Conservation (phyloP, 2,797 vertebrate genomes). For the Gymnopithys bicolor region DNA sequence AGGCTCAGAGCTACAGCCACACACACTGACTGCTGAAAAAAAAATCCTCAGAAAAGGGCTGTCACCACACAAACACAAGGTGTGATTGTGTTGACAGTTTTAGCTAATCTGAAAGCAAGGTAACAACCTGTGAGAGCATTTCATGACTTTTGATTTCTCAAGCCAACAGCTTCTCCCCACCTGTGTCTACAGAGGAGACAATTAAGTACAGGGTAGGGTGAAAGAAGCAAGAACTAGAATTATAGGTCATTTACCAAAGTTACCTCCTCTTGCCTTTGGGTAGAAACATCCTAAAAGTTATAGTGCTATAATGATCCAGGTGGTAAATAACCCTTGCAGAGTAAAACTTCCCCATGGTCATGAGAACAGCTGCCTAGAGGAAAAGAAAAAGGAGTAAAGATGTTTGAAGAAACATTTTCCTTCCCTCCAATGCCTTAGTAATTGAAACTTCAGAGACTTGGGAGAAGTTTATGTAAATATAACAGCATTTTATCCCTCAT, state of each 20-base stretch:
- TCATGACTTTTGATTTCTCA: constrained; percentile 22
- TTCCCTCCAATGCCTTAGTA: background rate
- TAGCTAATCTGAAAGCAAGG: background rate
- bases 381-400: background rate
- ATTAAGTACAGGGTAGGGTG: constrained; percentile 14
- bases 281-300: constrained; percentile 38
- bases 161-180: background rate
- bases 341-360: constrained; percentile 20
- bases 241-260: constrained; percentile 58
- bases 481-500: background rate
- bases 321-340: constrained; percentile 54
- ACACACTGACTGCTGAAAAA: background rate
- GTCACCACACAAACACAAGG: background rate
- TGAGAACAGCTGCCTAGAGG: background rate
- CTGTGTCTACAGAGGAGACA: background rate
- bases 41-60: background rate
- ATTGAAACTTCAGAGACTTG: background rate
- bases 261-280: constrained; percentile 50
- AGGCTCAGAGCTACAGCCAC: background rate
- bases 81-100: background rate
- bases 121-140: constrained; percentile 20
- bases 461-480: background rate
- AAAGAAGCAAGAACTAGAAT: constrained; percentile 69
- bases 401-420: background rate
- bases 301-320: constrained; percentile 53